Evolutionary conservation across 2,113 vertebrate genomes (phyloP), one percentile per base, ranked within the genome.

Genomic region (Chitala chitala): DNA sequence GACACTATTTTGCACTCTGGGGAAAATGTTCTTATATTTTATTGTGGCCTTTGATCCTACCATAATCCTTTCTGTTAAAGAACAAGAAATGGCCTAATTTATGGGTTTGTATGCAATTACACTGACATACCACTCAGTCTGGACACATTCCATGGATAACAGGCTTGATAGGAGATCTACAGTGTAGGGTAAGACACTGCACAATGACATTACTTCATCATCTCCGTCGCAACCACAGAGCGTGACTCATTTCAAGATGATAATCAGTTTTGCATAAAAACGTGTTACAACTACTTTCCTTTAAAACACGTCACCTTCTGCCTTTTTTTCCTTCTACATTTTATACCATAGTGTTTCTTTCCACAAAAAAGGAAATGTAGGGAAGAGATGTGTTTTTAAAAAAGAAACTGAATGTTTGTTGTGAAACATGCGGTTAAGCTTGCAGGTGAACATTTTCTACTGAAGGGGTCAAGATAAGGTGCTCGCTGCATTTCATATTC

Each of bases 261-360:
- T 51, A 51, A 51, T 20, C 48, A 15, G 48, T 51, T 51, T 51
- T 51, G 7, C 48, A 51, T 51, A 24, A 48, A 63, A 17, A 29
- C 38, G 29, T 20, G n/a, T 36, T 36, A 17, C 38, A 15, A 63
- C 38, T 63, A n/a, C 38, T 33, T 29, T 36, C 59, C 38, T 63
- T 63, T 63, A 63, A 63, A 63, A 36, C 31, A 33, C 38, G 59
- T 63, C 59, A 63, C 38, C 33, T 38, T 1, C n/a, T 63, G 59
- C 31, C 59, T 63, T 20, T 46, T n/a, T n/a, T n/a, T n/a, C n/a
- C n/a, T n/a, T n/a, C n/a, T n/a, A n/a, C n/a, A n/a, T n/a, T n/a
- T 1, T 46, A 26, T 9, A 46, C 7, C 46, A 10, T 17, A 4
- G 3, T 36, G 15, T 65, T 64, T 64, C 31, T 66, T 66, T 66